These are phyloP conservation scores for Megaceryle alcyon DNA, from an alignment of 2,797 vertebrate genomes.

Conservation along the genomic window DNA sequence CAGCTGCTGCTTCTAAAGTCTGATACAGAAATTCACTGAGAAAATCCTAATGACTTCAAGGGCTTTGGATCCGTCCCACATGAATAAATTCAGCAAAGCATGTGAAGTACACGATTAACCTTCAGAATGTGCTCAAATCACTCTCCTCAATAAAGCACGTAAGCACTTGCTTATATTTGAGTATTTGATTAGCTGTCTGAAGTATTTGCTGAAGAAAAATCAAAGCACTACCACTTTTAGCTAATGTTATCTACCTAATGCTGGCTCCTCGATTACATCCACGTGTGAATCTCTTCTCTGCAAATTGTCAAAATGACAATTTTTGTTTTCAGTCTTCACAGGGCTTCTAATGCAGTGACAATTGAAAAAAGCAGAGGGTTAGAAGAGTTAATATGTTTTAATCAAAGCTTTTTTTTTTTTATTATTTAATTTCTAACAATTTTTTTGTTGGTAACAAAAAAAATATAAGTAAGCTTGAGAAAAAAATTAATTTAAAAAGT, in stretches of 20 bases:
- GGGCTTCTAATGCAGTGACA: not conserved
- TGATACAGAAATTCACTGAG: not conserved
- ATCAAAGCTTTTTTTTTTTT: not conserved
- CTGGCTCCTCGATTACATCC: not conserved
- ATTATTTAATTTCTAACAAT: not conserved
- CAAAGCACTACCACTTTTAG: not conserved
- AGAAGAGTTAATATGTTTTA: not conserved
- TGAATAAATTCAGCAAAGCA: not conserved
- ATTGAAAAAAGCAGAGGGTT: not conserved
- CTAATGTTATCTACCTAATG: not conserved
- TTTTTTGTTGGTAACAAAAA: not conserved
- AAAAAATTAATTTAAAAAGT: not conserved
- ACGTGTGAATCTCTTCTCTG: not conserved
- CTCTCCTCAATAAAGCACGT: slow-evolving; percentile 18
- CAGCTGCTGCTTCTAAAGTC: not conserved
- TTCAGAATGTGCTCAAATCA: slow-evolving; percentile 28
- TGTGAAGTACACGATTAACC: slow-evolving; percentile 50
- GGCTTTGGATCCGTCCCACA: slow-evolving; percentile 39
- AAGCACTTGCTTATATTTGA: slow-evolving; percentile 41
- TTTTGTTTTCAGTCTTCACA: not conserved
- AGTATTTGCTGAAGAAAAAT: slow-evolving; percentile 23
- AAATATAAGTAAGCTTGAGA: not conserved
- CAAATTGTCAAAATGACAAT: not conserved
- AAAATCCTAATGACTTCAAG: slow-evolving; percentile 4
- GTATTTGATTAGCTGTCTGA: slow-evolving; percentile 51